phyloP scores from a whole-genome alignment of 2,888 invertebrate genomes.

The Eristalis intricaria region DNA sequence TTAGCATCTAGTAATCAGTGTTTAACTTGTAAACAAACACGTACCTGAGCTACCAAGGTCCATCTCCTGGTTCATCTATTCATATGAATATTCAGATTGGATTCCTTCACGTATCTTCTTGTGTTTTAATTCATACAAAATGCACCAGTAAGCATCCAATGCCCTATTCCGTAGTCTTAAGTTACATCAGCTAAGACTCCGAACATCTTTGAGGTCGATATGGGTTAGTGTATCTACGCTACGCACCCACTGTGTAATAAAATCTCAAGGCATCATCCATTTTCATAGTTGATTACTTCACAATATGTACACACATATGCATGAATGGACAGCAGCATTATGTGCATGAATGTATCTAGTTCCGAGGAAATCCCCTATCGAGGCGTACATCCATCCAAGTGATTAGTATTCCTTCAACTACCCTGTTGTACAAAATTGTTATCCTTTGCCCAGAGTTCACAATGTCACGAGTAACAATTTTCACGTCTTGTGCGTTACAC shows the following conservation, averaged over 20 bases:
- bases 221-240: conserved; percentile 3
- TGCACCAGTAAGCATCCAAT: neutral
- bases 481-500: conserved; percentile 57
- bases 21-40: no score
- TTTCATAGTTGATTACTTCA: conserved; percentile 54
- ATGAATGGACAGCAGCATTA: neutral
- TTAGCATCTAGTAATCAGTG: no score
- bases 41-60: no score
- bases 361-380: conserved; percentile 57
- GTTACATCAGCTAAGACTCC: neutral
- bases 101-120: neutral
- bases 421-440: conserved; percentile 51
- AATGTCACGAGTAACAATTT: conserved; percentile 55
- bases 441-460: conserved; percentile 57
- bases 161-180: conserved; percentile 6
- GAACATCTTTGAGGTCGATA: conserved; percentile 3
- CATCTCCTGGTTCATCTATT: neutral
- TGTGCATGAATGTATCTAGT: conserved; percentile 32
- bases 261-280: conserved; percentile 53
- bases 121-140: neutral
- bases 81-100: neutral
- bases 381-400: conserved; percentile 36
- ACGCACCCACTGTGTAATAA: conserved; percentile 36
- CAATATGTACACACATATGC: neutral
- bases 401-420: conserved; percentile 68